These are phyloP conservation scores for Festucalex cinctus DNA, from an alignment of 2,113 vertebrate genomes.

Conservation along the genomic window DNA sequence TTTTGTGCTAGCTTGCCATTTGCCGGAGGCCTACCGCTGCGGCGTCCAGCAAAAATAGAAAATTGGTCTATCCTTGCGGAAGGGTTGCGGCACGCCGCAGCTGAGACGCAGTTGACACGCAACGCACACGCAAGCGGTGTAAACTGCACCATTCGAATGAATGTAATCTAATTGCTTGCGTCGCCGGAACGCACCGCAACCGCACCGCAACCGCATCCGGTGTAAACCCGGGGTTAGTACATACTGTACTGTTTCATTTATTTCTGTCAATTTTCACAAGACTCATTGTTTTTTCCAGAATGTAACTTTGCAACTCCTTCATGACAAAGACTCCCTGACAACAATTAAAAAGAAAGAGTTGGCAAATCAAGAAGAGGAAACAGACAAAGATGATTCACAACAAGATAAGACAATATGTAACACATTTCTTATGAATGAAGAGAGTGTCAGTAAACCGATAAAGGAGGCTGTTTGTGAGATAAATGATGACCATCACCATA, in stretches of 20 bases:
- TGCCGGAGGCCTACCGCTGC: too few relatives aligned
- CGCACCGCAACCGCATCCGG: too few relatives aligned
- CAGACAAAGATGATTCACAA: conserved; percentile 19
- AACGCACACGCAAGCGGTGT: too few relatives aligned
- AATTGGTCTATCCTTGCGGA: too few relatives aligned
- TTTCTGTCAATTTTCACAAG: background rate
- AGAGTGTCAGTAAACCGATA: conserved; percentile 15
- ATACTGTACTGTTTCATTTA: background rate
- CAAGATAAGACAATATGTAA: background rate
- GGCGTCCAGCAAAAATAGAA: too few relatives aligned
- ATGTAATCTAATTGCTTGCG: too few relatives aligned
- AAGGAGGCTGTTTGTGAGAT: background rate
- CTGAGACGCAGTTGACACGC: too few relatives aligned
- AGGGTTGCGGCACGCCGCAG: too few relatives aligned
- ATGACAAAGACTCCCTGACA: conserved; percentile 39
- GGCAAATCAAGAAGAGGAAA: conserved; percentile 36
- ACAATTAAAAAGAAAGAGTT: conserved; percentile 50
- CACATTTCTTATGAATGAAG: conserved; percentile 24
- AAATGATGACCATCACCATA: background rate
- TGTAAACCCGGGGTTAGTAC: too few relatives aligned
- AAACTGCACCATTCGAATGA: too few relatives aligned
- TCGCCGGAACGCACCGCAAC: too few relatives aligned
- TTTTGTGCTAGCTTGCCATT: too few relatives aligned
- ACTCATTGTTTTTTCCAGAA: conserved; percentile 64
- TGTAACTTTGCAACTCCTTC: conserved; percentile 85